Base-by-base conservation (phyloP, 2,888 invertebrate genomes). In the Zhuqinia jingwanae region DNA sequence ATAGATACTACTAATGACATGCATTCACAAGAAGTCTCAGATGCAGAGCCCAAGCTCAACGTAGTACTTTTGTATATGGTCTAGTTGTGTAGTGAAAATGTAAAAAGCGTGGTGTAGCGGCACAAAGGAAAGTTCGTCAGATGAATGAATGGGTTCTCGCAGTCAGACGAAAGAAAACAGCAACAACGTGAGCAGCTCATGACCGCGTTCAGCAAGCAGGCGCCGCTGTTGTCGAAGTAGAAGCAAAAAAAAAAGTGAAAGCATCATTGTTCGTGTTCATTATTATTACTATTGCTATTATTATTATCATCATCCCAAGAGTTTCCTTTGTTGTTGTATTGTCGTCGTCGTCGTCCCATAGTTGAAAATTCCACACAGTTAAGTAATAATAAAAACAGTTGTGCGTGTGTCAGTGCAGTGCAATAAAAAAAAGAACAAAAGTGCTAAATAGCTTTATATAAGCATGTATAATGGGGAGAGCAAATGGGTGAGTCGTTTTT, bases 121-220 rank as follows among this genome's bases (percentile, higher is more conserved):
- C n/a, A 65, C 65, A 65, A 65, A 65, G 65, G 30, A 65, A 36
- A 25, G 8, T 36, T 75, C 27, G 27, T 30, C 53, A 25, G 50
- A 75, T 75, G 73, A 75, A 75, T 75, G 73, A 75, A 75, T 75
- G 53, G 53, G n/a, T 27, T 47, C 47, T 75, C 50, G 8, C 36
- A 36, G 17, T 50, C 73, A 75, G 73, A 75, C 27, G 27, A 30
- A 75, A 30, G 27, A 75, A 75, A 75, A 75, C 73, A 75, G 73
- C 70, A 73, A 73, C 70, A 73, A 73, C 70, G 70, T 73, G 70
- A 73, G 70, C 73, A 53, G 53, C 70, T 70, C 68, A 20, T 2
- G 25, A 47, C 2, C 1, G 22, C 30, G 2, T 10, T 10, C 47
- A 36, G 36, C n/a, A 15, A 8, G 70, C 5, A 53, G 73, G 73